Evolutionary conservation across 2,113 vertebrate genomes (phyloP).

Genomic region (Eclectus roratus): DNA sequence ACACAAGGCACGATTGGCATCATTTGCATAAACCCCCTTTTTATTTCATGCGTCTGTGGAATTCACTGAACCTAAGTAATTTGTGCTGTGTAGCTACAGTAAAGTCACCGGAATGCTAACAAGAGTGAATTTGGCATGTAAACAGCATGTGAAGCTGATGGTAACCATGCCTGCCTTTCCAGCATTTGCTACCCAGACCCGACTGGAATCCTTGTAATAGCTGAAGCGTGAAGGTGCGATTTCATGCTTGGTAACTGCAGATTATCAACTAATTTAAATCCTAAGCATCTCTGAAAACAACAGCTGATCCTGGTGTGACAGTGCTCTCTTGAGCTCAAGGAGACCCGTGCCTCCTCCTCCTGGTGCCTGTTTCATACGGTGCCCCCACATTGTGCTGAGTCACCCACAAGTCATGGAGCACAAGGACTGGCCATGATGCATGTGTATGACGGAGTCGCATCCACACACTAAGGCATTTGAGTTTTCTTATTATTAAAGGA

Average conservation of each 20-base stretch:
- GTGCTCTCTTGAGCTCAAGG: background rate
- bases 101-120: background rate
- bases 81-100: background rate
- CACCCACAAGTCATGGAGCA: background rate
- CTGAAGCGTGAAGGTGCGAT: background rate
- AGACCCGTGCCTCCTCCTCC: background rate
- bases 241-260: background rate
- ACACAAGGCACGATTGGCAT: background rate
- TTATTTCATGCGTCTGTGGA: background rate
- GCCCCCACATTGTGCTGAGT: background rate
- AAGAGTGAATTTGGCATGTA: background rate
- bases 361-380: fast-evolving
- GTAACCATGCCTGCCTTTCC: background rate
- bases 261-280: background rate
- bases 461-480: fast-evolving
- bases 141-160: background rate
- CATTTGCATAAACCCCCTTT: background rate
- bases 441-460: background rate
- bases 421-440: fast-evolving
- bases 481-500: background rate
- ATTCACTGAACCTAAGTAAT: background rate
- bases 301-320: background rate
- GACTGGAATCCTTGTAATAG: constrained; percentile 25
- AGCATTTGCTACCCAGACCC: background rate
- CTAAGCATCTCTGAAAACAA: constrained; percentile 1